Conservation (phyloP, 2,113 vertebrate species). For the Suricata suricatta region DNA sequence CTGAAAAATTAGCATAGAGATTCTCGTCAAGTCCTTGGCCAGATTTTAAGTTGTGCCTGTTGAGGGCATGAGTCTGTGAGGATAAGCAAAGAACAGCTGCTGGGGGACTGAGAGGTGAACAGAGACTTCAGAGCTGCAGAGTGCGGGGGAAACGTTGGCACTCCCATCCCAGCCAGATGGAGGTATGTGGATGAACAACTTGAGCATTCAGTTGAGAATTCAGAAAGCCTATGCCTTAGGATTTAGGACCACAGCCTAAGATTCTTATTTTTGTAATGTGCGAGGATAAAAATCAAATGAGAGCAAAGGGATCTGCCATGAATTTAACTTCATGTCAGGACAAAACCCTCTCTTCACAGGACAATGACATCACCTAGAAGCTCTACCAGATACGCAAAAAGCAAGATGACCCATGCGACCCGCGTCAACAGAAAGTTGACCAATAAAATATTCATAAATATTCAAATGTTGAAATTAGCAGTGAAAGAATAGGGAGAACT, state of each 20-base stretch:
- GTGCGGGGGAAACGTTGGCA: background rate
- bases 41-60: background rate
- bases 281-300: background rate
- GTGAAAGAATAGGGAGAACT: background rate
- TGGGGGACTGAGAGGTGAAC: background rate
- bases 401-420: background rate
- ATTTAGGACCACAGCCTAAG: background rate
- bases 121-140: background rate
- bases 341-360: background rate
- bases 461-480: background rate
- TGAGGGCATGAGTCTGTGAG: background rate
- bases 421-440: background rate
- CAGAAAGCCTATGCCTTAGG: background rate
- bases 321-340: background rate
- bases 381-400: background rate
- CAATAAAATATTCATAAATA: background rate
- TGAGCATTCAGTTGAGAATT: background rate
- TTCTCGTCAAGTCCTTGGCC: background rate
- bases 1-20: background rate
- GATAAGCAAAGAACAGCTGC: background rate
- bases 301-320: background rate
- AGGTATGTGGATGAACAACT: background rate
- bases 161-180: background rate
- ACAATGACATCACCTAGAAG: background rate
- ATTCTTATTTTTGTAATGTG: background rate